A percentile compares a stretch with the other conserved stretches of the same genome.
Conservation (phyloP, 1,140 invertebrate genomes). For the Linepithema humile region DNA sequence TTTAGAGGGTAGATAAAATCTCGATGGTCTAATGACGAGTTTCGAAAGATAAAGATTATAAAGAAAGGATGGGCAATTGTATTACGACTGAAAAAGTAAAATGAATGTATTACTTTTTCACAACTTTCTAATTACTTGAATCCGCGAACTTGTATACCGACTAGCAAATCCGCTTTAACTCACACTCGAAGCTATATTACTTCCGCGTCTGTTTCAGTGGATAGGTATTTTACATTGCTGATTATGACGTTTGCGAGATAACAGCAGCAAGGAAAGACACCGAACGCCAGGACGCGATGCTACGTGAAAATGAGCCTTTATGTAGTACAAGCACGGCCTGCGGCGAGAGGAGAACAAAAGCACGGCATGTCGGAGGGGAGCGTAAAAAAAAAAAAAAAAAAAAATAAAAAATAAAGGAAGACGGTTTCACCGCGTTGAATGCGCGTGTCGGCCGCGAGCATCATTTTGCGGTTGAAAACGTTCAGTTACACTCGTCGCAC, state of each 20-base stretch:
- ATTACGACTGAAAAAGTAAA: background rate
- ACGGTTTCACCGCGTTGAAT: conserved; percentile 49
- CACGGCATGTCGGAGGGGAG: background rate
- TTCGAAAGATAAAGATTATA: background rate
- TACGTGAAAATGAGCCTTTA: conserved; percentile 46
- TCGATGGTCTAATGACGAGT: background rate
- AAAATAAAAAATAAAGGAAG: conserved; percentile 42
- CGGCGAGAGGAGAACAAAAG: conserved; percentile 34
- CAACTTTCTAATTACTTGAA: background rate
- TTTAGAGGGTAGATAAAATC: conserved; percentile 22
- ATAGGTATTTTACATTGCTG: background rate
- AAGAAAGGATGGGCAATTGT: background rate
- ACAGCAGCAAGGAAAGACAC: background rate
- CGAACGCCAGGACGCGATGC: background rate
- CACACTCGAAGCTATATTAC: no score
- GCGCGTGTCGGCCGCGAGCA: conserved; percentile 35
- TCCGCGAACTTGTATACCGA: background rate
- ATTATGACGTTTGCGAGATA: conserved; percentile 27
- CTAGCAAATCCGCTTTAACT: background rate
- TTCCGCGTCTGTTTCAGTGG: background rate
- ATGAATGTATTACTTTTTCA: background rate
- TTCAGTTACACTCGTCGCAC: conserved; percentile 57
- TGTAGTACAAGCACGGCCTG: background rate
- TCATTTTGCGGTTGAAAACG: conserved; percentile 65
- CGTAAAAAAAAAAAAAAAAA: background rate